Conservation (phyloP, 2,797 vertebrate genomes). For the Schizothorax lantsangensis region DNA sequence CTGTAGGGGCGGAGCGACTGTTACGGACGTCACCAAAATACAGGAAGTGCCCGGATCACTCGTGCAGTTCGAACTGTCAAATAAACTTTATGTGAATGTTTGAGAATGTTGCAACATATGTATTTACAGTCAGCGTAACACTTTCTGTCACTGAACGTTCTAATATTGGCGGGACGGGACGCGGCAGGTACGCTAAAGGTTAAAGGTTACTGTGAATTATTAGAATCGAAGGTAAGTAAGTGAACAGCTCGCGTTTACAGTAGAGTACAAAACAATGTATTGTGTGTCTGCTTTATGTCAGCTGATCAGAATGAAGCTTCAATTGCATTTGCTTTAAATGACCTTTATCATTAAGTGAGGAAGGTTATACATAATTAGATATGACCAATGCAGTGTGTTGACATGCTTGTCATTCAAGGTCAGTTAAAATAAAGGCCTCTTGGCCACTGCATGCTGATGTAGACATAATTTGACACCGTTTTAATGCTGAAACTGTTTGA, state of each 20-base stretch:
- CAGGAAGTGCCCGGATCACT: neutral
- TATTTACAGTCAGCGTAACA: neutral
- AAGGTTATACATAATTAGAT: neutral
- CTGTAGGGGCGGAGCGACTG: neutral
- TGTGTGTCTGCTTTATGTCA: neutral
- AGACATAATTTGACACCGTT: neutral
- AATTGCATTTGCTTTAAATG: neutral
- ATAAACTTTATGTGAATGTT: conserved; percentile 32
- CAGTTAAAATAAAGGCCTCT: conserved; percentile 20
- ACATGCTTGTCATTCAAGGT: conserved; percentile 50
- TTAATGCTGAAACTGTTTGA: neutral
- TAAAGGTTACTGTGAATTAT: neutral
- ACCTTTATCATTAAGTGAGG: neutral
- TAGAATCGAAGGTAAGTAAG: too few species aligned
- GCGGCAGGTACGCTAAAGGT: neutral
- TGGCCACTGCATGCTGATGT: neutral
- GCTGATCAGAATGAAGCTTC: neutral
- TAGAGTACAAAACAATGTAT: neutral
- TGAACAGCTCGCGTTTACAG: neutral
- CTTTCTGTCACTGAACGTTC: neutral
- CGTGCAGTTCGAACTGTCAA: conserved; percentile 13
- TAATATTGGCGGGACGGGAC: neutral
- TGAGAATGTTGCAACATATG: neutral
- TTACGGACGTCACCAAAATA: conserved; percentile 8
- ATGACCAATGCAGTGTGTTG: neutral